Percentiles rank a stretch among this genome's conserved stretches.
phyloP scores from a whole-genome alignment of 2,113 vertebrate genomes.

The Rana temporaria region DNA sequence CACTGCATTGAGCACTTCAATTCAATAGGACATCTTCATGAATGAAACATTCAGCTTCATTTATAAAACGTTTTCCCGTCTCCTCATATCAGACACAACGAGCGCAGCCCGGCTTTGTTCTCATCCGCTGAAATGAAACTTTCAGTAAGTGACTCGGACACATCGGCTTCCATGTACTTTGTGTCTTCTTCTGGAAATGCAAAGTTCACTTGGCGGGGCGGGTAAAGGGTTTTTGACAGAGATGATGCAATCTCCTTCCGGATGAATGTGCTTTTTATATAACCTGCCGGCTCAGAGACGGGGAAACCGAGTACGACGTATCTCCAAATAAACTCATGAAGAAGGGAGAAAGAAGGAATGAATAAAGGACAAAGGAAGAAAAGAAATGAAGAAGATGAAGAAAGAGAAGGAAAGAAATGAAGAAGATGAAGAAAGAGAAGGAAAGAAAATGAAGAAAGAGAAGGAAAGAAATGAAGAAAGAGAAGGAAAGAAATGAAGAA shows the following conservation, averaged over 20 bases:
- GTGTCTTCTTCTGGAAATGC: too few species aligned
- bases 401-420: too few species aligned
- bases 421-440: too few species aligned
- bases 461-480: background rate
- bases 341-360: background rate
- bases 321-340: background rate
- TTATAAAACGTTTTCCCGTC: background rate
- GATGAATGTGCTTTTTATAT: too few species aligned
- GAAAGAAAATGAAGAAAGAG: too few species aligned
- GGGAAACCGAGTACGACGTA: background rate
- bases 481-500: background rate
- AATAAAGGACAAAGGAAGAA: background rate
- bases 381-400: too few species aligned
- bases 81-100: background rate
- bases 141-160: background rate
- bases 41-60: conserved; percentile 12
- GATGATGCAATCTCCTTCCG: too few species aligned
- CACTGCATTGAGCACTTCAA: background rate
- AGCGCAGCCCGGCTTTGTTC: background rate
- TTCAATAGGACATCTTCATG: background rate
- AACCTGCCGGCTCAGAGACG: background rate
- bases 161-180: too few species aligned
- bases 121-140: background rate
- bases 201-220: too few species aligned
- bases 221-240: too few species aligned